A percentile compares a stretch with the other conserved stretches of the same genome.
Evolutionary conservation across 2,797 vertebrate species (phyloP).

Genomic region (Hozukius guyotensis): DNA sequence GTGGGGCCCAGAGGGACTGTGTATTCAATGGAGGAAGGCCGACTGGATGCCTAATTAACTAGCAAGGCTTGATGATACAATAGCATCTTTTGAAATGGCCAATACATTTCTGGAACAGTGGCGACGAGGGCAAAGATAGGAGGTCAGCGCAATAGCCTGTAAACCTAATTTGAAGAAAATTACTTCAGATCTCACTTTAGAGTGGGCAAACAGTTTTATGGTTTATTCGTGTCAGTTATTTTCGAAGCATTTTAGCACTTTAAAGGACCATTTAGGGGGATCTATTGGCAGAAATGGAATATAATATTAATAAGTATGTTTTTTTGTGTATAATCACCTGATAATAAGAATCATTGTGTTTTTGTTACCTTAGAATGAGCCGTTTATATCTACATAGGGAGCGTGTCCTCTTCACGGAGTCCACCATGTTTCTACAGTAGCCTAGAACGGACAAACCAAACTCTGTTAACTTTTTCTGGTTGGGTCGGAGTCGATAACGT

Average conservation of each 20-base stretch:
- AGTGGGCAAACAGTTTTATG: background rate
- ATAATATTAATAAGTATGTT: too few relatives aligned
- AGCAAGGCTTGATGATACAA: constrained; percentile 73
- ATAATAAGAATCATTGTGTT: too few relatives aligned
- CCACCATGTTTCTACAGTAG: too few relatives aligned
- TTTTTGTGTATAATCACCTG: too few relatives aligned
- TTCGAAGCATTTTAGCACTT: background rate
- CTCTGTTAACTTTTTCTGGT: too few relatives aligned
- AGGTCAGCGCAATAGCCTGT: constrained; percentile 6
- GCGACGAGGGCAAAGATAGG: constrained; percentile 1
- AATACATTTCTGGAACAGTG: constrained; percentile 56
- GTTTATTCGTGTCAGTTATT: background rate
- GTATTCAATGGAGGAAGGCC: constrained; percentile 68
- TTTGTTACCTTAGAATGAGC: too few relatives aligned
- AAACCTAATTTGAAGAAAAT: background rate
- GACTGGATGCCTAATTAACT: constrained; percentile 73
- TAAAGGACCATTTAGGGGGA: too few relatives aligned
- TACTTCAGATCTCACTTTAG: background rate
- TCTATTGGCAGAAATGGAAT: too few relatives aligned
- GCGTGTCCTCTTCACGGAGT: too few relatives aligned
- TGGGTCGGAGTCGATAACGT: too few relatives aligned
- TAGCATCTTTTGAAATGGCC: constrained; percentile 78
- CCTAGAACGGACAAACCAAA: too few relatives aligned
- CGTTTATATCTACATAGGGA: too few relatives aligned
- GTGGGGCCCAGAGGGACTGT: constrained; percentile 72